These are phyloP conservation scores for Aphyosemion australe DNA, from an alignment of 2,113 vertebrate genomes.

Conservation along the genomic window DNA sequence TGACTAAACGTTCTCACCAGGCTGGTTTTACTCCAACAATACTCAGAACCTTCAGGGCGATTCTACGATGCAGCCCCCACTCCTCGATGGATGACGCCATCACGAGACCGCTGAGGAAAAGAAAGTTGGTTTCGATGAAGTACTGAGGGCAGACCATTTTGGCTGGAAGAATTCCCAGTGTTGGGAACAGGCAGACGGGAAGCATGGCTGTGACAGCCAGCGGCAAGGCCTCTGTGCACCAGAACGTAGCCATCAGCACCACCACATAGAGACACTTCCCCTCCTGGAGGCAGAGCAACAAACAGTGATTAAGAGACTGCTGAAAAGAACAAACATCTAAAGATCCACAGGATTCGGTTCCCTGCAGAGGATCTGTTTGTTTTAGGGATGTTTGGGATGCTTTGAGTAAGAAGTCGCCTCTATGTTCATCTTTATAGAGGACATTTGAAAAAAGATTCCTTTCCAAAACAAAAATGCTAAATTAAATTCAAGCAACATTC, in stretches of 20 bases:
- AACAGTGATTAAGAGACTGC: background rate
- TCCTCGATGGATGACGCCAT: conserved; percentile 96
- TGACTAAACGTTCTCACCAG: conserved; percentile 78
- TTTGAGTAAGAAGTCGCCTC: too few relatives aligned
- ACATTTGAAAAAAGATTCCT: too few relatives aligned
- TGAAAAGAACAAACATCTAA: background rate
- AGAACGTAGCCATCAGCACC: conserved; percentile 91
- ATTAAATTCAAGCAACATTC: too few relatives aligned
- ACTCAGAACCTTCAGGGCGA: conserved; percentile 90
- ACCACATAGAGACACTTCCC: conserved; percentile 95
- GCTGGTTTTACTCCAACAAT: conserved; percentile 91
- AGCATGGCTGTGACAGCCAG: conserved; percentile 93
- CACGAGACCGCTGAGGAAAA: conserved; percentile 95
- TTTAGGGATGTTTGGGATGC: background rate
- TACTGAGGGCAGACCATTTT: conserved; percentile 91
- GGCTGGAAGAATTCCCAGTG: conserved; percentile 90
- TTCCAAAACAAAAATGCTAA: too few relatives aligned
- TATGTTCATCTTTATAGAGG: too few relatives aligned
- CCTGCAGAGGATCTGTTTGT: background rate
- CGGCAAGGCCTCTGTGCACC: conserved; percentile 96
- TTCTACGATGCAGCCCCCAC: conserved; percentile 94
- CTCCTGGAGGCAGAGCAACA: conserved; percentile 80
- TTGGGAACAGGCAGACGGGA: conserved; percentile 93
- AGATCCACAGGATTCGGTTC: background rate
- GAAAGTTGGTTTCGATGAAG: conserved; percentile 96